A percentile compares a stretch with the other conserved stretches of the same genome.
These are phyloP conservation scores for Montipora efflorescens DNA, from an alignment of 64 coral and sea anemone species.

Conservation along the genomic window DNA sequence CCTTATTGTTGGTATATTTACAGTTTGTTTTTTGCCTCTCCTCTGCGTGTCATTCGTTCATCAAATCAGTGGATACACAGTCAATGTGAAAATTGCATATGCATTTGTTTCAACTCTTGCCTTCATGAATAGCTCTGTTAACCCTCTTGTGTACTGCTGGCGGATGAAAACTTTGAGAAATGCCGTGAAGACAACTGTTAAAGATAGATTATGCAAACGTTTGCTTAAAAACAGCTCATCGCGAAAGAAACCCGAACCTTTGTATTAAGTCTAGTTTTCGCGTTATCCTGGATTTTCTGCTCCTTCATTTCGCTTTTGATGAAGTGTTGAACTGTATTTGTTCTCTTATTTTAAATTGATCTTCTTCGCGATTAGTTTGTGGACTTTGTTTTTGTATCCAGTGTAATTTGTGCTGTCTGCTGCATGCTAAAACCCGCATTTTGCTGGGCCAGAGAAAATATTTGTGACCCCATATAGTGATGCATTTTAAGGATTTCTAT, in stretches of 20 bases:
- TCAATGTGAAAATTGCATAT: neutral
- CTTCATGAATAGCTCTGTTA: slow-evolving; percentile 28
- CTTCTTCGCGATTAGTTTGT: no score
- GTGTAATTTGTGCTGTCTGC: no score
- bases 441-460: no score
- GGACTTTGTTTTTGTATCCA: no score
- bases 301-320: neutral
- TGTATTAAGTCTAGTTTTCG: no score
- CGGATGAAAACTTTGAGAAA: slow-evolving; percentile 11
- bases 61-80: neutral
- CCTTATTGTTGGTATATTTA: slow-evolving; percentile 31
- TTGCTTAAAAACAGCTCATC: no score
- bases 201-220: neutral
- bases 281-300: neutral
- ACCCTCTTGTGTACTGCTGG: slow-evolving; percentile 47
- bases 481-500: no score
- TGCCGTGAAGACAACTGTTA: neutral
- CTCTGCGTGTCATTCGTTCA: slow-evolving; percentile 4
- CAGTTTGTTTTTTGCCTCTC: slow-evolving; percentile 24
- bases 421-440: no score
- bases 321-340: neutral
- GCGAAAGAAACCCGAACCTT: no score
- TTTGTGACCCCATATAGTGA: no score
- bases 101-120: slow-evolving; percentile 1
- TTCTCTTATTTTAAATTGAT: neutral